Conservation (phyloP, 2,888 invertebrate genomes). For the Watsonalla binaria region DNA sequence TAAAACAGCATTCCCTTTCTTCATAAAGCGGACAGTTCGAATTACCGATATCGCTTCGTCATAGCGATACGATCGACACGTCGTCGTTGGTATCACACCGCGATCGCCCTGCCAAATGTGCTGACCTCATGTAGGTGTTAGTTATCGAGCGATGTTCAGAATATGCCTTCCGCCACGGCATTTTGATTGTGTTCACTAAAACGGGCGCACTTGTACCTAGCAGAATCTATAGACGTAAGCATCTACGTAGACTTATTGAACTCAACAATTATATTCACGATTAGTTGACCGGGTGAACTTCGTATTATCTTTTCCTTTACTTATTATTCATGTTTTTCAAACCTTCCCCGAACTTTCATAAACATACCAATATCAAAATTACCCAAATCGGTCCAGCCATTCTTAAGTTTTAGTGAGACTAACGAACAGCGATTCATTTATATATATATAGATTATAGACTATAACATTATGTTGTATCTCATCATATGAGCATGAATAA, state of each 20-base stretch:
- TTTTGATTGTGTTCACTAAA: constrained; percentile 42
- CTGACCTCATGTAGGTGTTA: constrained; percentile 72
- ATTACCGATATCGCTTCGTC: constrained; percentile 67
- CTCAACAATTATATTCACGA: not conserved
- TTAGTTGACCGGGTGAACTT: not conserved
- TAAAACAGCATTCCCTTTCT: constrained; percentile 59
- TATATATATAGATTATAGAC: no score
- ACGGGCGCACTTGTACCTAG: not conserved
- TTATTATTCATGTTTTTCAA: no score
- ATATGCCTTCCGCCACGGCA: constrained; percentile 47
- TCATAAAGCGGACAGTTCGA: constrained; percentile 56
- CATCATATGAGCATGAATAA: no score
- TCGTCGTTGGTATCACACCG: constrained; percentile 69
- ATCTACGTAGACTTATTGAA: not conserved
- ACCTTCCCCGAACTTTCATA: no score
- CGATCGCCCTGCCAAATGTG: constrained; percentile 69
- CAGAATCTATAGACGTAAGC: not conserved
- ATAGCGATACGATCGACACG: constrained; percentile 70
- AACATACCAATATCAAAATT: no score
- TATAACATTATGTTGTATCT: no score
- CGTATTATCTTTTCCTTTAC: not conserved
- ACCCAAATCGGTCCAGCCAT: no score
- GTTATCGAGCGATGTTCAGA: constrained; percentile 47
- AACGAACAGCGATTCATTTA: no score
- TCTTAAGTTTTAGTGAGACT: no score